Evolutionary conservation across 2,797 vertebrate species (phyloP).

Genomic region (Tenualosa ilisha): DNA sequence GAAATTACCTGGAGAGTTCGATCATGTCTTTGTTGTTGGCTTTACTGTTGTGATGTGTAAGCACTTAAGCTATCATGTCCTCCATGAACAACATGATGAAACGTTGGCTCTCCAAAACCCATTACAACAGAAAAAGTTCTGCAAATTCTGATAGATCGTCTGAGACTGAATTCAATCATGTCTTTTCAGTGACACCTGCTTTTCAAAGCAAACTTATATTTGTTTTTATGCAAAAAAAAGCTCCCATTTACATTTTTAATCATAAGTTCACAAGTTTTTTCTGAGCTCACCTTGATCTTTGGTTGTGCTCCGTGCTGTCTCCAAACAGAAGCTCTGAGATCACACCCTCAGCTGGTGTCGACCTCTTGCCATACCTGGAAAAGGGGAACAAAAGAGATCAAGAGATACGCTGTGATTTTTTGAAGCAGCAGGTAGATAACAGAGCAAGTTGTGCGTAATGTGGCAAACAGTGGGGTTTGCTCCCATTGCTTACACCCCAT

Average conservation of each 20-base stretch:
- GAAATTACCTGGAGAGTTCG: not conserved
- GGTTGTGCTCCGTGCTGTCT: constrained; percentile 70
- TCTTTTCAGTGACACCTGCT: too few relatives aligned
- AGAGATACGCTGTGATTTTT: not conserved
- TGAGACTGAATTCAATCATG: not conserved
- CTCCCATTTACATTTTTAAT: not conserved
- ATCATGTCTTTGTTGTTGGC: not conserved
- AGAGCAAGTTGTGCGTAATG: not conserved
- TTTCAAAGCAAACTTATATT: not conserved
- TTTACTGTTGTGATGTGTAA: not conserved
- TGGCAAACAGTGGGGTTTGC: not conserved
- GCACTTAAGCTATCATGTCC: not conserved
- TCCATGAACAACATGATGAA: not conserved
- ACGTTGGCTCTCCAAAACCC: not conserved
- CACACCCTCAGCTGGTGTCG: constrained; percentile 69
- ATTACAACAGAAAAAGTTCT: not conserved
- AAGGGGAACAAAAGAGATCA: not conserved
- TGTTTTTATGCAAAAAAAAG: not conserved
- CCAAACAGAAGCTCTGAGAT: constrained; percentile 76
- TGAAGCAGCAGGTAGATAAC: not conserved
- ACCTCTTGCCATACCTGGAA: constrained; percentile 82
- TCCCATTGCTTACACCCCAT: not conserved
- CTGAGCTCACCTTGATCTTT: constrained; percentile 74
- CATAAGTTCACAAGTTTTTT: not conserved
- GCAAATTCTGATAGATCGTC: not conserved